phyloP scores from a whole-genome alignment of 64 coral and sea anemone genomes.

The Astreopora myriophthalma region DNA sequence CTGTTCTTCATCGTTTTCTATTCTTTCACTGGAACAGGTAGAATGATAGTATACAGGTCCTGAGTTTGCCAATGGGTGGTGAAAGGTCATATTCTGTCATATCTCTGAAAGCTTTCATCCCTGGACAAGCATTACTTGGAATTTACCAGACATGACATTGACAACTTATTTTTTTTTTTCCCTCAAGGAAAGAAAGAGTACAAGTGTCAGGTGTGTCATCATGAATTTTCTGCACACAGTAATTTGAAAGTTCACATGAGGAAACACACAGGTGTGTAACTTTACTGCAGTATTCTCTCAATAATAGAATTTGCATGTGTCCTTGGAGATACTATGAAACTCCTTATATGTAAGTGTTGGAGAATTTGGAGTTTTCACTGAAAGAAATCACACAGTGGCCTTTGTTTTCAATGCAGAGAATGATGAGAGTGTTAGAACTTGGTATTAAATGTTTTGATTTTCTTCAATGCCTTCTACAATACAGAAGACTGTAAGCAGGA shows the following conservation, averaged over 20 bases:
- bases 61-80: no score
- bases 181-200: slow-evolving; percentile 65
- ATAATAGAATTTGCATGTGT: no score
- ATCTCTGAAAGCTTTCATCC: no score
- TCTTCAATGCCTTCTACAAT: background rate
- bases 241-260: slow-evolving; percentile 82
- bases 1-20: no score
- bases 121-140: background rate
- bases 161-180: background rate
- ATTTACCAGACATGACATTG: background rate
- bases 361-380: background rate
- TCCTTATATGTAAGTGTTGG: slow-evolving; percentile 7
- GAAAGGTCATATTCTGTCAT: no score
- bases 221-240: slow-evolving; percentile 57
- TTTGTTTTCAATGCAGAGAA: slow-evolving; percentile 39
- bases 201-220: slow-evolving; percentile 59
- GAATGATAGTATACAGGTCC: no score
- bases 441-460: background rate
- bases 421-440: slow-evolving; percentile 31
- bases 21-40: no score
- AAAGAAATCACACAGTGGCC: background rate
- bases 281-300: background rate
- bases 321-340: no score
- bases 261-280: slow-evolving; percentile 71
- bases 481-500: background rate